These are phyloP conservation scores for Hemaris fuciformis DNA, from an alignment of 2,888 invertebrate genomes.

Conservation along the genomic window DNA sequence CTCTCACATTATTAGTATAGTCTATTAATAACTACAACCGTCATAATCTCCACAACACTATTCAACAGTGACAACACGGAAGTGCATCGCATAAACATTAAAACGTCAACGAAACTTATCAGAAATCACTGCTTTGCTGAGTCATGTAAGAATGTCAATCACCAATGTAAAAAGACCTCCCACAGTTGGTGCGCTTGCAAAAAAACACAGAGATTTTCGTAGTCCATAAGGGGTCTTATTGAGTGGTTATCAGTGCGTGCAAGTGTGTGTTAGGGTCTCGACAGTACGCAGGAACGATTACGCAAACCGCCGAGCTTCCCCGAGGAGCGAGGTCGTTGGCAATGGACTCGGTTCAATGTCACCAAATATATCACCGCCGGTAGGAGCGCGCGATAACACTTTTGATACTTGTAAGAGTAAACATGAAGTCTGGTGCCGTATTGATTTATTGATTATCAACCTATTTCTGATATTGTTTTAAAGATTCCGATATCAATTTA, in stretches of 20 bases:
- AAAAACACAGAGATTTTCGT: conserved; percentile 1
- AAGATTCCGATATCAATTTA: background rate
- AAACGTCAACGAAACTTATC: conserved; percentile 5
- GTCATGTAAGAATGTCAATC: conserved; percentile 7
- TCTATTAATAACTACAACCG: no score
- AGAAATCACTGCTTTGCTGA: conserved; percentile 1
- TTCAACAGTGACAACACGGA: background rate
- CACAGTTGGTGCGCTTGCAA: background rate
- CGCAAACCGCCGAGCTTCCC: conserved; percentile 76
- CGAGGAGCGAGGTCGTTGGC: conserved; percentile 80
- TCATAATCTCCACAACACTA: background rate
- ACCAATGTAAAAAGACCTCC: background rate
- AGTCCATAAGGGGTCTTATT: conserved; percentile 16
- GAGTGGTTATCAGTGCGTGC: conserved; percentile 20
- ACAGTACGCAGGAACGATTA: conserved; percentile 72
- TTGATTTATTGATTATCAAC: background rate
- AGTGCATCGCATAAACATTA: background rate
- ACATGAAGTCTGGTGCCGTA: background rate
- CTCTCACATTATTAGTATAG: background rate
- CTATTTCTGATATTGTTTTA: background rate
- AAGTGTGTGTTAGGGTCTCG: conserved; percentile 21
- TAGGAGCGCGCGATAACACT: conserved; percentile 31
- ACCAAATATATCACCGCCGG: conserved; percentile 79
- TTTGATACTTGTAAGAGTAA: conserved; percentile 53
- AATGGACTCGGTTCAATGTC: conserved; percentile 81